phyloP scores from a whole-genome alignment of 1,140 invertebrate species.

The Solen grandis region DNA sequence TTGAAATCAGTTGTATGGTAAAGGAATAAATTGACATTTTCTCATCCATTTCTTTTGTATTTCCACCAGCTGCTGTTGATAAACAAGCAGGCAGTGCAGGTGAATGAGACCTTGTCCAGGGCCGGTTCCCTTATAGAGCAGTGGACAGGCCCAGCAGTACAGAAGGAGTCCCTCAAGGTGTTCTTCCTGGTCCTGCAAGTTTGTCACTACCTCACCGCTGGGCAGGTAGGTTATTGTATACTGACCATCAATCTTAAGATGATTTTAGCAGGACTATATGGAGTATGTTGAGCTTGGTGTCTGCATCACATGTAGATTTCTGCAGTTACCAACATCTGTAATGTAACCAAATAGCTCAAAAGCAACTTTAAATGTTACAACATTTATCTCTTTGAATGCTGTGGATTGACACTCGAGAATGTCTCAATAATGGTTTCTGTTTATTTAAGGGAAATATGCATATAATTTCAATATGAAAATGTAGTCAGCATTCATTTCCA shows the following conservation, averaged over 20 bases:
- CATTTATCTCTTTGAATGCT: too few species aligned
- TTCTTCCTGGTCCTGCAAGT: constrained; percentile 98
- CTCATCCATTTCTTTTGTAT: background rate
- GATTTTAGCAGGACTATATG: background rate
- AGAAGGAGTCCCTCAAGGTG: constrained; percentile 95
- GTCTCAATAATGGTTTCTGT: too few species aligned
- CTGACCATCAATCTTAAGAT: background rate
- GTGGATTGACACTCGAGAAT: too few species aligned
- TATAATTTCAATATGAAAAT: too few species aligned
- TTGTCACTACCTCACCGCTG: constrained; percentile 94
- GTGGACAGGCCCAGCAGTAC: constrained; percentile 90
- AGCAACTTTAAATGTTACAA: constrained; percentile 1
- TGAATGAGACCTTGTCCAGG: constrained; percentile 89
- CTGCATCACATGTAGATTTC: background rate
- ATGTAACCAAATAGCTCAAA: background rate
- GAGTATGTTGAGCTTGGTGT: background rate
- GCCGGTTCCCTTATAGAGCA: constrained; percentile 94
- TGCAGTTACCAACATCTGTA: background rate
- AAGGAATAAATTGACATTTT: background rate
- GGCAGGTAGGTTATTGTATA: constrained; percentile 85
- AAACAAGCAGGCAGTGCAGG: constrained; percentile 95
- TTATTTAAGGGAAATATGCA: too few species aligned
- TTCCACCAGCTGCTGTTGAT: constrained; percentile 90
- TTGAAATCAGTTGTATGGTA: too few species aligned
- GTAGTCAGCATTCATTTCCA: too few species aligned